A percentile compares a stretch with the other conserved stretches of the same genome.
These are phyloP conservation scores for Epirrita christyi DNA, from an alignment of 2,888 invertebrate genomes.

Conservation along the genomic window DNA sequence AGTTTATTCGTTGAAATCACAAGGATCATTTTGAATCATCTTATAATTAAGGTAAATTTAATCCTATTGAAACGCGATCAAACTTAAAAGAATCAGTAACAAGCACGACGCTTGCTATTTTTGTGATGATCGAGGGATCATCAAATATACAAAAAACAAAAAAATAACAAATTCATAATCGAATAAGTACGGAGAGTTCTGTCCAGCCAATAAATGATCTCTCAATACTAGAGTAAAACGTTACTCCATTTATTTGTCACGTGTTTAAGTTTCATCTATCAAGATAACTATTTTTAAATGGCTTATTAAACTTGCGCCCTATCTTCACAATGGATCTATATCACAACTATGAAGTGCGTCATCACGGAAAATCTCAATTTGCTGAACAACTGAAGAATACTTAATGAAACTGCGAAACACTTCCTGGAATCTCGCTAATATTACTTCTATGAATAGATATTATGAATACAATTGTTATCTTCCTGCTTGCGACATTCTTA, in stretches of 20 bases:
- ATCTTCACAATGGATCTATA: slow-evolving; percentile 12
- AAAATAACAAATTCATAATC: no score
- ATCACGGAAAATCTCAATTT: slow-evolving; percentile 15
- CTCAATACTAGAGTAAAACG: no score
- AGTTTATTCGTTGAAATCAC: no score
- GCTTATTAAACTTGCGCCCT: neutral
- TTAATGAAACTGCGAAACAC: slow-evolving; percentile 1
- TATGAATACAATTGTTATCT: neutral
- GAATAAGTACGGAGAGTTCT: no score
- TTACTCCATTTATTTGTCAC: neutral
- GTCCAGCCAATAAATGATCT: no score
- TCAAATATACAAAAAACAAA: no score
- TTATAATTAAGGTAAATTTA: no score
- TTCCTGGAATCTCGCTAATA: neutral
- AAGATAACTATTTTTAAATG: neutral
- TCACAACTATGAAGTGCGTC: slow-evolving; percentile 4
- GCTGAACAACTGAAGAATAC: slow-evolving; percentile 6
- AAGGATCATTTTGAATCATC: no score
- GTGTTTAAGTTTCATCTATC: neutral
- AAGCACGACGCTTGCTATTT: no score
- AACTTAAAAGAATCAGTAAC: no score
- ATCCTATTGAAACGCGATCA: no score
- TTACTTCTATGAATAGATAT: neutral
- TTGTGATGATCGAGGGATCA: no score
- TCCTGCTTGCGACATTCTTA: neutral